Conservation (phyloP, 2,888 invertebrate genomes). For the Amiota communis region DNA sequence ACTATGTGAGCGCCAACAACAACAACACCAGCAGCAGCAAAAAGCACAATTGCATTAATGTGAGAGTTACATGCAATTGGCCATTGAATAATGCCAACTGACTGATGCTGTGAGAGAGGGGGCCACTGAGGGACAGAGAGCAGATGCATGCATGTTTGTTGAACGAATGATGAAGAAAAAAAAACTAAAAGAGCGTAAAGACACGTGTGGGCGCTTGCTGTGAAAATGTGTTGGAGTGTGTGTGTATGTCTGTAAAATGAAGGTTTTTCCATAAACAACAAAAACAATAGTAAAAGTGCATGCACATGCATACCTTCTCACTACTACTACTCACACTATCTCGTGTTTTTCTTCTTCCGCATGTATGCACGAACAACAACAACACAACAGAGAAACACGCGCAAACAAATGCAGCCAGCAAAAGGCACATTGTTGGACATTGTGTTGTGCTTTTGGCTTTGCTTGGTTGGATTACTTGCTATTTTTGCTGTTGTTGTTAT, state of each 20-base stretch:
- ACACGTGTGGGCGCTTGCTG: not conserved
- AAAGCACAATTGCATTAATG: not conserved
- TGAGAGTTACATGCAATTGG: not conserved
- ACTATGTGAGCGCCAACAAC: constrained; percentile 3
- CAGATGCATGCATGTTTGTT: not conserved
- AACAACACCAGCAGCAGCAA: constrained; percentile 6
- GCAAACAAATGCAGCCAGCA: too few species aligned
- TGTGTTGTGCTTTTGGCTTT: too few species aligned
- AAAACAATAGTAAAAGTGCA: not conserved
- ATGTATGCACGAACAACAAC: not conserved
- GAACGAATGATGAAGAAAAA: not conserved
- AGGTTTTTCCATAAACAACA: constrained; percentile 7
- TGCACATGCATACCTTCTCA: not conserved
- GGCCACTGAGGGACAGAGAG: not conserved
- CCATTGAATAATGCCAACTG: not conserved
- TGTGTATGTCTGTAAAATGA: not conserved
- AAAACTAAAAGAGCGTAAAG: not conserved
- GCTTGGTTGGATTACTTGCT: not conserved
- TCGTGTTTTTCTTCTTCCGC: not conserved
- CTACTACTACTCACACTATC: too few species aligned
- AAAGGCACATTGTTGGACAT: too few species aligned
- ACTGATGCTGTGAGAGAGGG: not conserved
- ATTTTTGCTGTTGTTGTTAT: not conserved
- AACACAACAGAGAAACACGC: too few species aligned
- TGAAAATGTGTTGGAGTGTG: too few species aligned